phyloP scores from a whole-genome alignment of 2,888 invertebrate species.

The Himalopsyche japonica region DNA sequence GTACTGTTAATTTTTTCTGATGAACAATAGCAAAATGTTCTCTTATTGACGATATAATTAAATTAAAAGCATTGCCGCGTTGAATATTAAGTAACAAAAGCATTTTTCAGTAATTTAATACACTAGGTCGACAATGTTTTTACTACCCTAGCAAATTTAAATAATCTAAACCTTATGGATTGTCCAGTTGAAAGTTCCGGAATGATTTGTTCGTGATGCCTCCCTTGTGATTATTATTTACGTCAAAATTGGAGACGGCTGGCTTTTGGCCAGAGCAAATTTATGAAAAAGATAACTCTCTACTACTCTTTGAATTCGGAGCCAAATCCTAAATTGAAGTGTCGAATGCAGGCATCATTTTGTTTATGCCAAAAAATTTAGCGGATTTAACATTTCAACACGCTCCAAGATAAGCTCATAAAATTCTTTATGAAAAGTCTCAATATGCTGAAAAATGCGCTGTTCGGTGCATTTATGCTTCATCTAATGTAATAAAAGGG shows the following conservation, averaged over 20 bases:
- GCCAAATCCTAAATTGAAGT: slow-evolving; percentile 40
- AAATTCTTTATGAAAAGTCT: background rate
- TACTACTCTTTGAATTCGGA: slow-evolving; percentile 9
- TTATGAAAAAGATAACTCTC: slow-evolving; percentile 29
- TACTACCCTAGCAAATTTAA: background rate
- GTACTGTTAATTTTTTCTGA: no score
- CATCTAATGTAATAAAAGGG: background rate
- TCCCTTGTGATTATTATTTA: slow-evolving; percentile 20
- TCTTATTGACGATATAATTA: no score
- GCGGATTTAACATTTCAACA: background rate
- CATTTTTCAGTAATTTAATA: no score
- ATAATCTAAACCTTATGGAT: background rate
- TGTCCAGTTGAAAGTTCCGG: background rate
- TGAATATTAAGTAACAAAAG: no score
- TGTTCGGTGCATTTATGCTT: background rate
- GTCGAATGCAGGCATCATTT: slow-evolving; percentile 38
- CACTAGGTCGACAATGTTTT: no score
- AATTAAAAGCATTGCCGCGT: no score
- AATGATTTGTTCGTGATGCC: background rate
- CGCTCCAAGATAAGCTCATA: background rate
- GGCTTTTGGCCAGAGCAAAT: slow-evolving; percentile 32
- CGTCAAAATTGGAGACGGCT: slow-evolving; percentile 23
- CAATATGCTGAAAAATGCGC: background rate
- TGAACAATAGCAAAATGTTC: no score
- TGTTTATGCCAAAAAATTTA: slow-evolving; percentile 27